These are phyloP conservation scores for Harpagoxenus sublaevis DNA, from an alignment of 2,888 invertebrate species.

Conservation along the genomic window DNA sequence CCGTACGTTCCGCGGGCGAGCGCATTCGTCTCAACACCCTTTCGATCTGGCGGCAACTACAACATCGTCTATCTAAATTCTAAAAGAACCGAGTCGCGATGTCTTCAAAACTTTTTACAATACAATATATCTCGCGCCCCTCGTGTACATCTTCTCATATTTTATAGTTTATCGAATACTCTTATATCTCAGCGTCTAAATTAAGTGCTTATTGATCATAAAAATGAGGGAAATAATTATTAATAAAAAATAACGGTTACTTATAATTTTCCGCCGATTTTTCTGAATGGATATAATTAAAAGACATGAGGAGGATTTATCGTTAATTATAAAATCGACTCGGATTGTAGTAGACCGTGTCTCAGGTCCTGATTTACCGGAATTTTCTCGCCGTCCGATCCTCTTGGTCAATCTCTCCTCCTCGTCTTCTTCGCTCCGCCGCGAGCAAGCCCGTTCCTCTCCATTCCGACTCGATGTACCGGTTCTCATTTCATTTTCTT, in stretches of 20 bases:
- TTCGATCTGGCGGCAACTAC: background rate
- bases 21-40: slow-evolving; percentile 1
- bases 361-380: slow-evolving; percentile 31
- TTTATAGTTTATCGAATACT: background rate
- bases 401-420: slow-evolving; percentile 17
- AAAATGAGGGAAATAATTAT: background rate
- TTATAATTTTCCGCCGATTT: background rate
- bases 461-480: slow-evolving; percentile 71
- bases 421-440: slow-evolving; percentile 36
- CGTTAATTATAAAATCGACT: background rate
- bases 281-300: background rate
- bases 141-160: background rate
- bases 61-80: background rate
- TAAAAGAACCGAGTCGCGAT: background rate
- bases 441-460: slow-evolving; percentile 59
- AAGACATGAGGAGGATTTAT: background rate
- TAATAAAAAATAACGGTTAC: background rate
- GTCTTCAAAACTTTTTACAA: background rate
- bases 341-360: background rate
- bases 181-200: background rate
- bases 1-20: background rate
- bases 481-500: slow-evolving; percentile 70
- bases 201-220: background rate
- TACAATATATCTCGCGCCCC: background rate
- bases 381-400: slow-evolving; percentile 31